Evolutionary conservation across 2,797 vertebrate genomes (phyloP).

Genomic region (Pteronotus mesoamericanus): DNA sequence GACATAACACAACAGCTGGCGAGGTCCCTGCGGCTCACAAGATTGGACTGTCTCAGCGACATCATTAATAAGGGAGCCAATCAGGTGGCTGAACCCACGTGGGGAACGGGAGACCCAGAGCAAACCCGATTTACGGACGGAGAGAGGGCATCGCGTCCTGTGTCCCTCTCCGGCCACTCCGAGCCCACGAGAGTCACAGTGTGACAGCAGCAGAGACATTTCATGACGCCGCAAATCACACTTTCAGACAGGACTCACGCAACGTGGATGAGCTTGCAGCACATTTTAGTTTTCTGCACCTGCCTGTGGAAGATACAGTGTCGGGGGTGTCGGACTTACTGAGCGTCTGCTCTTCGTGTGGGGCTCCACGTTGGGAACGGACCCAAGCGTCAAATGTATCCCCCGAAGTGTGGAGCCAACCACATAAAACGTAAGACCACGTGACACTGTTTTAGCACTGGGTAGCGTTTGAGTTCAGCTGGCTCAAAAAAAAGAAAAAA

Average conservation of each 20-base stretch:
- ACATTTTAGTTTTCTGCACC: neutral
- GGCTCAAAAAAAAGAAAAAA: conserved; percentile 12
- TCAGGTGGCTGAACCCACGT: neutral
- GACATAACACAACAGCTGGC: neutral
- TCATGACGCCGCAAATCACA: neutral
- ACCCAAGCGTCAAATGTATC: neutral
- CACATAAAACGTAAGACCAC: neutral
- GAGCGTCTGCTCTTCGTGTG: neutral
- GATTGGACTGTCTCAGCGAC: neutral
- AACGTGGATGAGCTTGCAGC: neutral
- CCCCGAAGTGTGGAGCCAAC: neutral
- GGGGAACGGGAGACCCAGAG: neutral
- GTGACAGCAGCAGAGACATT: neutral
- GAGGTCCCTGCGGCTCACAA: neutral
- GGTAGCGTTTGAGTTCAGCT: neutral
- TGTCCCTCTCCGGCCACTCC: neutral
- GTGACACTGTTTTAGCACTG: neutral
- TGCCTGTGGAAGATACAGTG: neutral
- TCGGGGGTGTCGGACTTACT: neutral
- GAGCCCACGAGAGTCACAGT: neutral
- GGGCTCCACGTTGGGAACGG: neutral
- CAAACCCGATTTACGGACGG: neutral
- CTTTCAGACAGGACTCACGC: neutral
- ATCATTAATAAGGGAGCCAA: neutral
- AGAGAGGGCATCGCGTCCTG: neutral